A percentile compares a stretch with the other conserved stretches of the same genome.
phyloP scores from a whole-genome alignment of 2,113 vertebrate genomes.

The Stigmatopora argus region DNA sequence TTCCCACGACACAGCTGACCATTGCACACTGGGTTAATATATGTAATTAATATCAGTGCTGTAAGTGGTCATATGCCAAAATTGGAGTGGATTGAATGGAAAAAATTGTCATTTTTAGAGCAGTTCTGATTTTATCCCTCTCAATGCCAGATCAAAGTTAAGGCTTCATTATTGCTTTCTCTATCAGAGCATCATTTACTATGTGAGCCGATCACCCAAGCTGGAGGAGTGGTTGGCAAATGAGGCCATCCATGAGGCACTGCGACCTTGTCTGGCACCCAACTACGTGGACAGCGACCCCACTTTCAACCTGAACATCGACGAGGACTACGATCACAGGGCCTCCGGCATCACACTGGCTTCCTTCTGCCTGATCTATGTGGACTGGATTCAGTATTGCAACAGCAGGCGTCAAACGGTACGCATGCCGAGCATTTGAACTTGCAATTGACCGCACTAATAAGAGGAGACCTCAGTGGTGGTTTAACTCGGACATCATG shows the following conservation, averaged over 20 bases:
- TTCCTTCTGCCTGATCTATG: conserved; percentile 81
- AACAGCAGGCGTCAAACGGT: conserved; percentile 80
- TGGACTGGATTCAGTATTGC: conserved; percentile 90
- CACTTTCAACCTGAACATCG: conserved; percentile 87
- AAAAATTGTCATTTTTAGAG: no score
- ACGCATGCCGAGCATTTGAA: conserved; percentile 2
- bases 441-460: background rate
- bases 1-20: no score
- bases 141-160: no score
- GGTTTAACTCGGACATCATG: conserved; percentile 1
- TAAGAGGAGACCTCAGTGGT: background rate
- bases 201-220: conserved; percentile 80
- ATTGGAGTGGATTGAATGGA: no score
- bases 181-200: conserved; percentile 86
- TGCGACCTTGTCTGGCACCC: conserved; percentile 73
- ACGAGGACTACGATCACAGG: conserved; percentile 86
- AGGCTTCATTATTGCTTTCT: background rate
- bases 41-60: no score
- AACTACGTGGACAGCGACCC: conserved; percentile 85
- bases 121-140: no score
- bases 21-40: no score
- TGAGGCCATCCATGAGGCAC: conserved; percentile 73
- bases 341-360: conserved; percentile 78
- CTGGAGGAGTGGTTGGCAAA: conserved; percentile 84
- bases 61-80: no score